Evolutionary conservation across 2,797 vertebrate genomes (phyloP).

Genomic region (Allobates femoralis): DNA sequence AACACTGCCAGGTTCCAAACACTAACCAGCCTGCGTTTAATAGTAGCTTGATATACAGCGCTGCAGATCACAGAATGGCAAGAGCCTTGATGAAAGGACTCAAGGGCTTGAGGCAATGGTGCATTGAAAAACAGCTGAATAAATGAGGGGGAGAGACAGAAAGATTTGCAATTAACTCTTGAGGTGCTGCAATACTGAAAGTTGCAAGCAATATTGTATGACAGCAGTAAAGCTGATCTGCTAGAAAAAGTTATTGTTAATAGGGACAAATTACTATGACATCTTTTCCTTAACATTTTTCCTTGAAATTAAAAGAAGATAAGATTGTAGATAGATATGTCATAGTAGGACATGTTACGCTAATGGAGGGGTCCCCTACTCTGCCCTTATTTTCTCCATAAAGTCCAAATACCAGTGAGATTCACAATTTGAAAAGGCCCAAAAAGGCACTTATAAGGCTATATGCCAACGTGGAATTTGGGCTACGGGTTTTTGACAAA

Average conservation of each 20-base stretch:
- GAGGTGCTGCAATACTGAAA: conserved; percentile 23
- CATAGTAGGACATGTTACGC: too few relatives aligned
- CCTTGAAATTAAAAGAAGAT: neutral
- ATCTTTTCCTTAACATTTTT: neutral
- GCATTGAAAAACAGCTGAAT: conserved; percentile 65
- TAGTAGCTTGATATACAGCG: conserved; percentile 62
- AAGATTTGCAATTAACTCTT: conserved; percentile 61
- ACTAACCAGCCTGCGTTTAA: conserved; percentile 61
- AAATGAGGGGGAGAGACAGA: conserved; percentile 62
- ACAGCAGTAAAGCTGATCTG: neutral
- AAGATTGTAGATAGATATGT: neutral
- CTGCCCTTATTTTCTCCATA: too few relatives aligned
- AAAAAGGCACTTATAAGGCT: too few relatives aligned
- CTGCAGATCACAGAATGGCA: conserved; percentile 63
- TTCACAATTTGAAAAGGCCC: too few relatives aligned
- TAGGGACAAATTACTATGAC: neutral
- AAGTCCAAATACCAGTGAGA: too few relatives aligned
- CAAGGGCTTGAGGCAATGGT: conserved; percentile 63
- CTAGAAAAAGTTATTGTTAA: neutral
- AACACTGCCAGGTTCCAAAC: conserved; percentile 50
- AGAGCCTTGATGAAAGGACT: conserved; percentile 63
- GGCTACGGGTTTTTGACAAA: too few relatives aligned
- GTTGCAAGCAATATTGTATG: neutral
- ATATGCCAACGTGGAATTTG: too few relatives aligned
- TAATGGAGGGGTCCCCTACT: too few relatives aligned